phyloP scores from a whole-genome alignment of 1,140 invertebrate genomes.

The Bombus balteatus region DNA sequence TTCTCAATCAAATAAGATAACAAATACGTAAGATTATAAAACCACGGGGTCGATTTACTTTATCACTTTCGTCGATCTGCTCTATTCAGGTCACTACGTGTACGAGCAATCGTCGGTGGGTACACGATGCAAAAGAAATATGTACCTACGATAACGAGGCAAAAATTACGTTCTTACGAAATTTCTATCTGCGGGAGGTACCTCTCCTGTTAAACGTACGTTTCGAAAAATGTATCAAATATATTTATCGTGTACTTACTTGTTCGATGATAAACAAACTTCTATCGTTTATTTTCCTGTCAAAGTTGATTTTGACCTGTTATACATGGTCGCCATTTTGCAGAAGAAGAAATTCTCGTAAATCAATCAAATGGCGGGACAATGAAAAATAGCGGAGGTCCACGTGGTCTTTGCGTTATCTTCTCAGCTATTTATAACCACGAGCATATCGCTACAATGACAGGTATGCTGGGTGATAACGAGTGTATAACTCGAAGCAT shows the following conservation, averaged over 20 bases:
- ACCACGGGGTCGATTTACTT: background rate
- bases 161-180: background rate
- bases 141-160: background rate
- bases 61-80: background rate
- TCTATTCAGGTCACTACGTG: background rate
- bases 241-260: background rate
- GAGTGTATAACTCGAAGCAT: background rate
- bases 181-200: background rate
- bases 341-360: background rate
- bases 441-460: conserved; percentile 11
- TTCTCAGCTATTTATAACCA: conserved; percentile 24
- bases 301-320: no score
- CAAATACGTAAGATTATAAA: background rate
- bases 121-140: no score
- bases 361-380: background rate
- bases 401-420: background rate
- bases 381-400: background rate
- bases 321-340: background rate
- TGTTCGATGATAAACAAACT: background rate
- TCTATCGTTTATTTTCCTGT: background rate
- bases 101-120: background rate
- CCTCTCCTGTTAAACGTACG: background rate
- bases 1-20: background rate
- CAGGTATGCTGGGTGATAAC: conserved; percentile 6
- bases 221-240: background rate